phyloP scores from a whole-genome alignment of 2,888 invertebrate genomes.

The Lacanobia oleracea region DNA sequence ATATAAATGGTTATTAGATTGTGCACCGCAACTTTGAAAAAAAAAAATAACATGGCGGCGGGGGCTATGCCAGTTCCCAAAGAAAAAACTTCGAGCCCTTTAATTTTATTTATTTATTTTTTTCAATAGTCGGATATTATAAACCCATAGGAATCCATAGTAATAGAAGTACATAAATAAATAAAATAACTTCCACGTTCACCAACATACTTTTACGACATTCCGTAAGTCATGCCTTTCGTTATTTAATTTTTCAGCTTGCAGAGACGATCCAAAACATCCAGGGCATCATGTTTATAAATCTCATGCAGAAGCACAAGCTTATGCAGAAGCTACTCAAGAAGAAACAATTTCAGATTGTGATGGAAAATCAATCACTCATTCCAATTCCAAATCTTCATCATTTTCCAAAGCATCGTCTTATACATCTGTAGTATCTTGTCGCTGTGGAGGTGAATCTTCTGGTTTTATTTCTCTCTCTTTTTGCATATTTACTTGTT shows the following conservation, averaged over 20 bases:
- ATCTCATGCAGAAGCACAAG: slow-evolving; percentile 4
- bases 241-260: slow-evolving; percentile 22
- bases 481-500: neutral
- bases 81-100: too few species aligned
- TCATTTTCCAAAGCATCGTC: slow-evolving; percentile 18
- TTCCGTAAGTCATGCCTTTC: slow-evolving; percentile 18
- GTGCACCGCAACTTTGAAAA: too few species aligned
- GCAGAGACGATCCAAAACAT: slow-evolving; percentile 20
- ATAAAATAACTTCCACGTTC: slow-evolving; percentile 6
- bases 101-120: too few species aligned
- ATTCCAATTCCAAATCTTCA: neutral
- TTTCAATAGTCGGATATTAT: too few species aligned
- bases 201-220: slow-evolving; percentile 15
- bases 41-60: too few species aligned
- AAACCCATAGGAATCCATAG: too few species aligned
- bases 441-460: slow-evolving; percentile 11
- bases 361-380: slow-evolving; percentile 8
- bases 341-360: neutral
- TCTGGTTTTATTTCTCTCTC: neutral
- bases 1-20: too few species aligned
- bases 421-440: neutral
- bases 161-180: too few species aligned
- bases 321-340: slow-evolving; percentile 1
- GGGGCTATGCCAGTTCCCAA: too few species aligned
- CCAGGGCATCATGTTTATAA: neutral